Evolutionary conservation across 53 echinoderm and acorn worm genomes (phyloP).

Genomic region (Zoroaster sp.): DNA sequence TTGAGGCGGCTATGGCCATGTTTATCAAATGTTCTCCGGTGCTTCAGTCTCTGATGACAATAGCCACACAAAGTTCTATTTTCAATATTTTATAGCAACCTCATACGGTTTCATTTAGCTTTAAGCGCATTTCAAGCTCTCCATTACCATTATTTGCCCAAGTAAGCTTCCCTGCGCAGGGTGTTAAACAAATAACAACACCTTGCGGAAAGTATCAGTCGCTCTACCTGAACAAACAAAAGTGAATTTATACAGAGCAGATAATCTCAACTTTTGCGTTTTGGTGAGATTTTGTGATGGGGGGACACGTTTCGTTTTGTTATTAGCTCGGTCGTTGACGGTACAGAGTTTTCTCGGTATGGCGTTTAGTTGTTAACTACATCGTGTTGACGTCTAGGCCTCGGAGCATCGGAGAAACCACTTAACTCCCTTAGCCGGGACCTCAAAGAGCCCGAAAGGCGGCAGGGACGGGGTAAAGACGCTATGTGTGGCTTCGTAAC

Average conservation of each 20-base stretch:
- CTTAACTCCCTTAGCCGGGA: conserved; percentile 16
- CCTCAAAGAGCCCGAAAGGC: conserved; percentile 16
- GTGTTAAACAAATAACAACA: conserved; percentile 38
- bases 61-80: no score
- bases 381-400: conserved; percentile 44
- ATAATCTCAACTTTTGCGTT: not conserved
- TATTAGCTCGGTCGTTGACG: not conserved
- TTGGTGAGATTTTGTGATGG: not conserved
- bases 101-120: not conserved
- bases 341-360: not conserved
- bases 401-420: not conserved
- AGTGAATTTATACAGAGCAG: not conserved
- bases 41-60: no score
- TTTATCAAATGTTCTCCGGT: no score
- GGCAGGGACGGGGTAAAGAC: conserved; percentile 5
- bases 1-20: no score
- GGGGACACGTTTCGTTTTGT: not conserved
- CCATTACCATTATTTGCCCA: conserved; percentile 41
- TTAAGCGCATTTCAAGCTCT: not conserved
- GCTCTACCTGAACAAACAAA: conserved; percentile 40
- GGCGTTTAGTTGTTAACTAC: conserved; percentile 38
- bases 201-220: not conserved
- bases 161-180: not conserved
- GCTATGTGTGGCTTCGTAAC: not conserved
- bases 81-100: not conserved